Percentiles rank a stretch among this genome's conserved stretches.
Evolutionary conservation across 35 echinoderm and acorn worm species (phyloP).

Genomic region (Hemicentrotus pulcherrimus): DNA sequence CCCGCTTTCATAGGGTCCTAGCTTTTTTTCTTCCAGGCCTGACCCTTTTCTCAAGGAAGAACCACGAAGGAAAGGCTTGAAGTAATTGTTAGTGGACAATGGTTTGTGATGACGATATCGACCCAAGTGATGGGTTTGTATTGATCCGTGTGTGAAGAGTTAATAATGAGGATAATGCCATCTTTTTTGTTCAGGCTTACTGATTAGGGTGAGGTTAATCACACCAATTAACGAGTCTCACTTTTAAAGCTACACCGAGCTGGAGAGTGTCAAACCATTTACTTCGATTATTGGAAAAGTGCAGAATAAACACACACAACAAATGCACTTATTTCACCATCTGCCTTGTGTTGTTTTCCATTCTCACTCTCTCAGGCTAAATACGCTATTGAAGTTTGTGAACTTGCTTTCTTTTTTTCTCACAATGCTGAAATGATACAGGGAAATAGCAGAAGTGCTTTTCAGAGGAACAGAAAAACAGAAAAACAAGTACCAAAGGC

Average conservation of each 20-base stretch:
- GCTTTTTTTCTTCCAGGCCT: neutral
- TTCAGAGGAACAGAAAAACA: no score
- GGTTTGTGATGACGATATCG: neutral
- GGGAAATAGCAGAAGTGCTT: no score
- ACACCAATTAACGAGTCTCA: conserved; percentile 35
- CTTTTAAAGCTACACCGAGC: neutral
- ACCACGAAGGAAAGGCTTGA: neutral
- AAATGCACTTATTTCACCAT: neutral
- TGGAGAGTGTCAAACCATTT: neutral
- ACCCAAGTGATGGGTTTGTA: neutral
- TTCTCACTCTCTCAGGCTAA: neutral
- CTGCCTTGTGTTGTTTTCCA: neutral
- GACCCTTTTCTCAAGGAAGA: neutral
- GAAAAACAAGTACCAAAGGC: no score
- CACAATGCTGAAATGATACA: neutral
- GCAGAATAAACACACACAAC: neutral
- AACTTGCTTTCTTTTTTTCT: neutral
- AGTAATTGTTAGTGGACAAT: conserved; percentile 15
- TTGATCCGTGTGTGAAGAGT: conserved; percentile 4
- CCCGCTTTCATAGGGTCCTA: neutral
- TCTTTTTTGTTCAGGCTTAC: conserved; percentile 2
- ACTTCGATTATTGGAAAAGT: neutral
- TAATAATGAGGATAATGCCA: conserved; percentile 30
- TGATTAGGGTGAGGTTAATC: conserved; percentile 25
- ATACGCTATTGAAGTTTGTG: neutral